Evolutionary conservation across 2,113 vertebrate genomes (phyloP), one percentile per base, ranked within the genome.

Genomic region (Perca flavescens): DNA sequence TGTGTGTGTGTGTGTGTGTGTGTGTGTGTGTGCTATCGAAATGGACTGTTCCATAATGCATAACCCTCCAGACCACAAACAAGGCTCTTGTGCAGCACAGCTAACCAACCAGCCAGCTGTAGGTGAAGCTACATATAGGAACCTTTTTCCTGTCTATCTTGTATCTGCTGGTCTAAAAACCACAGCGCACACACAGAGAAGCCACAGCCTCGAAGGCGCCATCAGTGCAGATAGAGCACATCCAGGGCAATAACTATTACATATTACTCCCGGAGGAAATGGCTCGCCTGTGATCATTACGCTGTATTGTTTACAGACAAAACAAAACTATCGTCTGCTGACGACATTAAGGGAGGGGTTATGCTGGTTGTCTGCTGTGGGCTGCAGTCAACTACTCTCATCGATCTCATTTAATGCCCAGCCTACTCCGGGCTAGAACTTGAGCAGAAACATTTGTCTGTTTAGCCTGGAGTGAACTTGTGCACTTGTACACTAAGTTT

Each of bases 211-310:
- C 1, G 2, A 67, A 82, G 90, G 82, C 84, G 47, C 91, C 91
- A 81, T 52, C 25, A 14, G 22, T 63, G 46, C 79, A 83, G 64
- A 86, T 62, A 72, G 25, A 80, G 79, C 54, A 49, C 54, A 78
- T 79, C 31, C 12, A 76, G 74, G 49, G 72, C 67, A 84, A 89
- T 85, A 87, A 84, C 84, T 91, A 75, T 83, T 47, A 82, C 43
- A 84, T 84, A 88, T 88, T 88, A 89, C 78, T 80, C 86, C 80
- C 52, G 68, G 52, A 78, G 83, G 84, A 77, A 82, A 77, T 13
- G 60, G n/a, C 54, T 50, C 13, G 43, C 50, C 63, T 86, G 53
- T 87, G 82, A 88, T 86, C 60, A 80, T 82, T 77, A 69, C 12
- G 40, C 46, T 69, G 60, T 65, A 81, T 81, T 91, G 82, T 91